Evolutionary conservation across 2,113 vertebrate genomes (phyloP).

Genomic region (Sebastes schlegelii): DNA sequence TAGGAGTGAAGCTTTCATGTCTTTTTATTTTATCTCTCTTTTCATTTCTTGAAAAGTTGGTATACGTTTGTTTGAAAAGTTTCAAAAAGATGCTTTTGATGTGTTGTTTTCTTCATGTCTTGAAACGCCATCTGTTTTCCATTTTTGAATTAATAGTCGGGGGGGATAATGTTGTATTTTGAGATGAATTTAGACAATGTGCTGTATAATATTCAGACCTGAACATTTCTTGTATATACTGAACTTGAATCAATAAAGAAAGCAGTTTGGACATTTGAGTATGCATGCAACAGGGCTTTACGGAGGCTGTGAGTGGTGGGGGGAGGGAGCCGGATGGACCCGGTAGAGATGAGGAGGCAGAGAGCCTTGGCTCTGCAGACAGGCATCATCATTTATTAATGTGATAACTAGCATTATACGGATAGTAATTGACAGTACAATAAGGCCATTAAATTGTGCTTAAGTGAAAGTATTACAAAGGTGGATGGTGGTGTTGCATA

Average conservation of each 20-base stretch:
- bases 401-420: conserved; percentile 19
- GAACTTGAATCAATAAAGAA: neutral
- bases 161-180: neutral
- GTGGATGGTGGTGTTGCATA: neutral
- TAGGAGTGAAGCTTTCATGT: neutral
- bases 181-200: neutral
- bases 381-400: conserved; percentile 56
- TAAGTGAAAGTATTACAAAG: conserved; percentile 16
- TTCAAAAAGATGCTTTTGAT: neutral
- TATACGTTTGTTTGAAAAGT: neutral
- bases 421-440: conserved; percentile 29
- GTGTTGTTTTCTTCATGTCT: neutral
- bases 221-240: no score
- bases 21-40: neutral
- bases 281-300: neutral
- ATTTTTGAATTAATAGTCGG: neutral
- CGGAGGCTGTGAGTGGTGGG: neutral
- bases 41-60: neutral
- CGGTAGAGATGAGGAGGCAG: conserved; percentile 4
- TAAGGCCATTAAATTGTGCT: conserved; percentile 23
- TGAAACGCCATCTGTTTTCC: neutral
- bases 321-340: neutral
- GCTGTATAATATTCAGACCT: neutral
- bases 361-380: neutral
- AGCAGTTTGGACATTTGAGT: neutral